Base-by-base conservation (phyloP, 2,797 vertebrate species). In the Fratercula arctica region DNA sequence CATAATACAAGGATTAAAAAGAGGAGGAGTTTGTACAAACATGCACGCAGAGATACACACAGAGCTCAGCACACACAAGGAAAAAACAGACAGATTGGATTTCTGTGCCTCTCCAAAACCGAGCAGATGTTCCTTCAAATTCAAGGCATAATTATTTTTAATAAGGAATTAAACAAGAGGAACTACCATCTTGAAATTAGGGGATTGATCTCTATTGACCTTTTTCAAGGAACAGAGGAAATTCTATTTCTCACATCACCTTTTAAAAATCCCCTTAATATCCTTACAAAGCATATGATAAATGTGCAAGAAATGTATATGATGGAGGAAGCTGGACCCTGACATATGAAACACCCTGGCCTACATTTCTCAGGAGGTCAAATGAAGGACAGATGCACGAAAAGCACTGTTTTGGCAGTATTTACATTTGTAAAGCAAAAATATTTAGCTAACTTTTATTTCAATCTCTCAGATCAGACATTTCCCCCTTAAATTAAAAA, bases 41-140 rank as follows among this genome's bases (percentile, higher is more conserved):
- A 66, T 6, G 19, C 35, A 39, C 31, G 64, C 68, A 20, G 19
- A 87, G 25, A 90, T 50, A 63, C 3, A 84, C 53, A 86, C 37
- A 56, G 68, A 91, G 57, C 57, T 90, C 69, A 57, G 7, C 7
- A 54, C 29, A 29, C 24, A 59, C 26, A 68, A 85, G 43, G 56
- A 90, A 91, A 13, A 87, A 84, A 92, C 59, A 95, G 57, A 92
- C 85, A 94, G 78, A 80, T 14, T 85, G 80, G 53, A 90, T 16
- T 96, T 86, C 95, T 85, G 39, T 19, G 59, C n/a, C 59, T 70
- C 39, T 94, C 33, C 79, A 83, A 95, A 85, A 73, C 53, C 57
- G 4, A 95, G 85, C 89, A 94, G 84, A 94, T 89, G 93, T 72
- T 95, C 89, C 60, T 94, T 81, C 80, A 86, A 73, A 92, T 93